Evolutionary conservation across 30 jellyfish, hydroid and myxozoan species (phyloP).

Genomic region (Aurelia sp.): DNA sequence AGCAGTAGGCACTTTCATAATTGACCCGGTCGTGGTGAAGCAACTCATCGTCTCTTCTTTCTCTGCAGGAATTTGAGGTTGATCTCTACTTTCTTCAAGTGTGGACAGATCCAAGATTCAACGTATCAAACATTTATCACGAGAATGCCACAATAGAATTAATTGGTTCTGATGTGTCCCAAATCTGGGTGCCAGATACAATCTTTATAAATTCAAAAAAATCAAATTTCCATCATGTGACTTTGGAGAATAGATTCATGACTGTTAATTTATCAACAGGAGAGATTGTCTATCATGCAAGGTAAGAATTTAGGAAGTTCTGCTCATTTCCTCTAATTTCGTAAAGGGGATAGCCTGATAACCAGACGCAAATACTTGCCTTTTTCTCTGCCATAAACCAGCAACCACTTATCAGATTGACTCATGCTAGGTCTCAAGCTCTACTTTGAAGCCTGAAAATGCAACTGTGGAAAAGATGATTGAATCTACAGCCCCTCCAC

Average conservation of each 20-base stretch:
- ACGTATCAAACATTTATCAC: constrained; percentile 45
- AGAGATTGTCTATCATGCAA: constrained; percentile 85
- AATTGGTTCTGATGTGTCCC: constrained; percentile 87
- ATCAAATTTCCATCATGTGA: constrained; percentile 86
- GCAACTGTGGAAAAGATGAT: too few relatives aligned
- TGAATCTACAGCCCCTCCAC: too few relatives aligned
- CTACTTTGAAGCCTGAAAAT: too few relatives aligned
- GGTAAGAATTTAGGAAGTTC: constrained; percentile 41
- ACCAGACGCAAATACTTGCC: too few relatives aligned
- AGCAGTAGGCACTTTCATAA: too few relatives aligned
- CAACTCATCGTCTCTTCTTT: background rate
- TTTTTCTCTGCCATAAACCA: too few relatives aligned
- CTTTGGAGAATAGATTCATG: constrained; percentile 92
- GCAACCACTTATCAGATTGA: too few relatives aligned
- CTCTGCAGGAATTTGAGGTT: constrained; percentile 81
- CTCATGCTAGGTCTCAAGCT: too few relatives aligned
- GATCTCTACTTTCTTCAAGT: constrained; percentile 97
- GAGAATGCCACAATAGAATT: constrained; percentile 77
- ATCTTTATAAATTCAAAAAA: constrained; percentile 92
- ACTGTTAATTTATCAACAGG: constrained; percentile 81
- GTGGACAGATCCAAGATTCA: constrained; percentile 91
- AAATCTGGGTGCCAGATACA: constrained; percentile 97
- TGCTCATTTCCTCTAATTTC: too few relatives aligned
- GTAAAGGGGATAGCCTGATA: too few relatives aligned
- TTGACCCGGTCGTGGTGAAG: too few relatives aligned